These are phyloP conservation scores for Holothuria glaberrima DNA, from an alignment of 35 echinoderm and acorn worm genomes.

Conservation along the genomic window DNA sequence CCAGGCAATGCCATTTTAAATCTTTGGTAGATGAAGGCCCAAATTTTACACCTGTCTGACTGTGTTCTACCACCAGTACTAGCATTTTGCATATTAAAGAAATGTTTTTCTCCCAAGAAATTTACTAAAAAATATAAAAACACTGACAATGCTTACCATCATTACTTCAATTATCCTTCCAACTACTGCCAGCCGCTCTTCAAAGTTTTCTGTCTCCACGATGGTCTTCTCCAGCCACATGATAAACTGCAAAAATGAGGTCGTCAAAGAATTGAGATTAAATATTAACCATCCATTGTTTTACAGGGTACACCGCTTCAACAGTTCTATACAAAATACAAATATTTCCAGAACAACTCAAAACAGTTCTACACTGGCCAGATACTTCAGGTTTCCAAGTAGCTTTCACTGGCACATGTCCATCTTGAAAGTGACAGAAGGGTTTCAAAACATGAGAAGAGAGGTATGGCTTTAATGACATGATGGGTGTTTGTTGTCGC, in stretches of 20 bases:
- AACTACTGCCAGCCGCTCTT: slow-evolving; percentile 88
- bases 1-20: too few species aligned
- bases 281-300: neutral
- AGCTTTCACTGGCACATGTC: too few species aligned
- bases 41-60: too few species aligned
- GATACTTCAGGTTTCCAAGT: neutral
- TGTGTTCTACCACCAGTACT: too few species aligned
- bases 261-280: neutral
- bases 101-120: too few species aligned
- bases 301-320: neutral
- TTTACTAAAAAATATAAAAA: neutral
- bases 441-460: too few species aligned
- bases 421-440: too few species aligned
- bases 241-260: slow-evolving; percentile 73
- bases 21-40: too few species aligned
- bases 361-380: neutral
- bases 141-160: slow-evolving; percentile 77
- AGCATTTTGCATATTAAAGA: too few species aligned
- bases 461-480: too few species aligned
- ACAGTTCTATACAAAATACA: too few species aligned
- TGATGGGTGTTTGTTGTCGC: too few species aligned
- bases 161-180: slow-evolving; percentile 94
- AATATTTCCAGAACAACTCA: neutral
- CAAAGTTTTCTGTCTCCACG: slow-evolving; percentile 88
- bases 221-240: slow-evolving; percentile 96